Base-by-base conservation (phyloP, 2,113 vertebrate species). In the Indicator maculatus region DNA sequence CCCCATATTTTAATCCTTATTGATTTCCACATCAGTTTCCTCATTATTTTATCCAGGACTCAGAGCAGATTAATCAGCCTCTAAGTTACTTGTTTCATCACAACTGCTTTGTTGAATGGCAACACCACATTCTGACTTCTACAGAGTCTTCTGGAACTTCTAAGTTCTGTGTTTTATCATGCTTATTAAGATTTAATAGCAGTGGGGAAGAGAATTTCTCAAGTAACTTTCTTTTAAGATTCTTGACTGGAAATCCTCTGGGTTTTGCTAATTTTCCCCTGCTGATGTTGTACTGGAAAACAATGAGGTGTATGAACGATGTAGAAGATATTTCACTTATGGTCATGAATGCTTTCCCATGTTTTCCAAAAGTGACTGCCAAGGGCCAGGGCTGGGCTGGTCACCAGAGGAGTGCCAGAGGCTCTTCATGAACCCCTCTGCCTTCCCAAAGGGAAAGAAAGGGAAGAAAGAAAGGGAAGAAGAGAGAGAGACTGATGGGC, bases 1-100 rank as follows among this genome's bases (percentile, higher is more conserved):
- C 84, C 55, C 33, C 90, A 76, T 92, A 70, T 92, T 87, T 85
- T 91, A 94, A 95, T 94, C 67, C 90, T 77, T 56, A 83, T n/a
- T 92, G 84, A 85, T 82, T 89, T 69, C 81, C 55, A 6, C 80
- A 87, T 82, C 74, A 77, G 17, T 26, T 79, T 73, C 72, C 79
- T 94, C 63, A 33, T 94, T 92, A 63, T 92, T 93, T 79, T 66
- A 14, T 45, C 52, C 1, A 0, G 52, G 74, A 63, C 12, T 59
- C 30, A 59, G 84, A 55, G 33, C 19, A 76, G 86, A 89, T 87
- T 63, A 85, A 87, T 85, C 36, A 79, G 63, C 18, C 31, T 82
- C 17, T 8, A 66, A 86, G 13, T 65, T 65, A 13, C 15, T 82
- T 53, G 33, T 72, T 93, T 79, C 81, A 61, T 50, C 39, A 58